phyloP scores from a whole-genome alignment of 2,888 invertebrate species.

The Himalopsyche anomala region DNA sequence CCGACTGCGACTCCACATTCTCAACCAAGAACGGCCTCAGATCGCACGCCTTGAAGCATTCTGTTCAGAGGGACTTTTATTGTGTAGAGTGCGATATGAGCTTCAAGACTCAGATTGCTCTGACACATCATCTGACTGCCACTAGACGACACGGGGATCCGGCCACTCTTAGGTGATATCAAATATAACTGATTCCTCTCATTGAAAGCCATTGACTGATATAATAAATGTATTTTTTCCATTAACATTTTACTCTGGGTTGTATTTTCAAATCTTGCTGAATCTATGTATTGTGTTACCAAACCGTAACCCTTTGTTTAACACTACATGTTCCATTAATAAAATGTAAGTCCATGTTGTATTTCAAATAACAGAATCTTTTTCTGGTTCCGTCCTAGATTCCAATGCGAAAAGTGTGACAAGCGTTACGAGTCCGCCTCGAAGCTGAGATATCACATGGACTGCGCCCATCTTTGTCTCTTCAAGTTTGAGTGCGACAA shows the following conservation, averaged over 20 bases:
- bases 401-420: slow-evolving; percentile 20
- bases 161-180: background rate
- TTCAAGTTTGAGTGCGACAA: background rate
- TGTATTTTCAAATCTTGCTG: background rate
- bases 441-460: slow-evolving; percentile 12
- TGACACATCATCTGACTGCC: slow-evolving; percentile 2
- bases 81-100: slow-evolving; percentile 35
- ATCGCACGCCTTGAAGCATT: slow-evolving; percentile 33
- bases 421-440: background rate
- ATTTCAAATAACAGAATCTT: too few relatives aligned
- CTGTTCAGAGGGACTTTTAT: background rate
- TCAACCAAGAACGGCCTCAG: background rate
- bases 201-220: too few relatives aligned
- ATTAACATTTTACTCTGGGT: too few relatives aligned
- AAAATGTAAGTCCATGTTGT: too few relatives aligned
- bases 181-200: background rate
- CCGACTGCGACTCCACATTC: background rate
- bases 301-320: too few relatives aligned
- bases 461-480: background rate
- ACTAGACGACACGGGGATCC: slow-evolving; percentile 19
- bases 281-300: too few relatives aligned
- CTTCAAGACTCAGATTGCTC: slow-evolving; percentile 21
- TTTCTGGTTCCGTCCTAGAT: background rate
- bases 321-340: too few relatives aligned
- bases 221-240: too few relatives aligned